Conservation (phyloP, 2,888 invertebrate species). For the Corythucha ciliata region DNA sequence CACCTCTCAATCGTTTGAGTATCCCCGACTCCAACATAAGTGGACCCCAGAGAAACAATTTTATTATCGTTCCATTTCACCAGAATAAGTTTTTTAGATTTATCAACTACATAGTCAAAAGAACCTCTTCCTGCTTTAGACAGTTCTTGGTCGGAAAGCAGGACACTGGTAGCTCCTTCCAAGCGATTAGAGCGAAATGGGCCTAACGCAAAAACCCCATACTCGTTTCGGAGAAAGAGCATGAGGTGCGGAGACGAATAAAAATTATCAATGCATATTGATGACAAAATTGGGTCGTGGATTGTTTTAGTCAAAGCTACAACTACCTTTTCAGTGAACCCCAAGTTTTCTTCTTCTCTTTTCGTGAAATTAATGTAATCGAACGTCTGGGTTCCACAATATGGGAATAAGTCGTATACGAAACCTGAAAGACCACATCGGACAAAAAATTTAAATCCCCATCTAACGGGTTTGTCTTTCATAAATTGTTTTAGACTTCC, state of each 20-base stretch:
- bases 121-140: slow-evolving; percentile 12
- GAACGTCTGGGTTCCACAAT: background rate
- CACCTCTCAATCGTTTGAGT: slow-evolving; percentile 22
- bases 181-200: slow-evolving; percentile 15
- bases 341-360: background rate
- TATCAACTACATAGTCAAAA: slow-evolving; percentile 18
- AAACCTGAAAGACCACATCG: slow-evolving; percentile 38
- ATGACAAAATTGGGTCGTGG: background rate
- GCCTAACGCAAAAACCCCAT: slow-evolving; percentile 4
- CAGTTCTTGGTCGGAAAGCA: slow-evolving; percentile 24
- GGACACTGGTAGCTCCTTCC: background rate
- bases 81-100: slow-evolving; percentile 20
- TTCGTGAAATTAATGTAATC: too few relatives aligned
- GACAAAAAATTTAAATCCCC: slow-evolving; percentile 40
- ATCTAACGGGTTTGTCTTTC: slow-evolving; percentile 39
- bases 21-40: slow-evolving; percentile 26
- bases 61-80: slow-evolving; percentile 34
- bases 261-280: slow-evolving; percentile 6
- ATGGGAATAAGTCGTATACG: background rate
- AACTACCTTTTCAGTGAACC: background rate
- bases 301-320: background rate
- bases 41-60: slow-evolving; percentile 29
- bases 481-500: slow-evolving; percentile 37
- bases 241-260: slow-evolving; percentile 4
- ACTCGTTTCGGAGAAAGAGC: slow-evolving; percentile 2